These are phyloP conservation scores for Stegastes partitus DNA, from an alignment of 2,113 vertebrate genomes.

Conservation along the genomic window DNA sequence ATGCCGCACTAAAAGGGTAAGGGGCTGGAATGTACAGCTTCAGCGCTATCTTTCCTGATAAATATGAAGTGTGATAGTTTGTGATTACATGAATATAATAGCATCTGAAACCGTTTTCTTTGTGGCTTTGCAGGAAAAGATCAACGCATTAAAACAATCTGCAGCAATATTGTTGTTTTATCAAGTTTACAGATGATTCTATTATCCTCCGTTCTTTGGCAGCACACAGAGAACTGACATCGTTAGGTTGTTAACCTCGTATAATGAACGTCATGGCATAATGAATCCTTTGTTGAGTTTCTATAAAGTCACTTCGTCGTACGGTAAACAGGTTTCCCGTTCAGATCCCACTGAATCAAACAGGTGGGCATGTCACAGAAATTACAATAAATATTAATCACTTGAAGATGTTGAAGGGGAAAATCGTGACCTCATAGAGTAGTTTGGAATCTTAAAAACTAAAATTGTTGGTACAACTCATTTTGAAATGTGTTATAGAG, in stretches of 20 bases:
- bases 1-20: slow-evolving; percentile 40
- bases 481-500: neutral
- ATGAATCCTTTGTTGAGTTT: neutral
- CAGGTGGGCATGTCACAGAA: neutral
- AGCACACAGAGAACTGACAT: slow-evolving; percentile 1
- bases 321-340: slow-evolving; percentile 11
- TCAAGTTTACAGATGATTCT: slow-evolving; percentile 12
- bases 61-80: slow-evolving; percentile 52
- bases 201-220: slow-evolving; percentile 15
- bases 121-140: slow-evolving; percentile 6
- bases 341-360: slow-evolving; percentile 10
- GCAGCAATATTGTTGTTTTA: slow-evolving; percentile 25
- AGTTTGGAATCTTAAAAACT: slow-evolving; percentile 7
- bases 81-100: slow-evolving; percentile 50
- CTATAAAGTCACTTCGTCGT: neutral
- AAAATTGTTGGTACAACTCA: neutral
- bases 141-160: slow-evolving; percentile 14
- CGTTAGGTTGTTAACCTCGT: neutral
- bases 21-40: slow-evolving; percentile 35
- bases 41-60: slow-evolving; percentile 41
- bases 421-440: neutral
- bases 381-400: slow-evolving; percentile 3
- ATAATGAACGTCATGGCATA: slow-evolving; percentile 10
- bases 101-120: slow-evolving; percentile 46
- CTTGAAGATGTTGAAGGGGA: slow-evolving; percentile 1